phyloP scores from a whole-genome alignment of 2,113 vertebrate genomes.

The Epinephelus moara region DNA sequence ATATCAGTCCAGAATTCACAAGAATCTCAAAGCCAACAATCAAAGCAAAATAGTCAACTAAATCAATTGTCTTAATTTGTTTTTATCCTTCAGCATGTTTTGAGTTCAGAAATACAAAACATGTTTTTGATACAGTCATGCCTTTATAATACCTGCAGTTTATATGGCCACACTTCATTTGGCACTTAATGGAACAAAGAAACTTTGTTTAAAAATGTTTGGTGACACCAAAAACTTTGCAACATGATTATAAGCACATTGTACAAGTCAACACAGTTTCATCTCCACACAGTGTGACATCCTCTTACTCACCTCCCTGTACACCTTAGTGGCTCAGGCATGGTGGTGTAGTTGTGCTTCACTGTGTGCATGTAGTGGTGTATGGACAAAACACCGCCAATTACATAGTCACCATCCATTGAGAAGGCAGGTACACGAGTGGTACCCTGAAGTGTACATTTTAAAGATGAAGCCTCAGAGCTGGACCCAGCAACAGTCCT shows the following conservation, averaged over 20 bases:
- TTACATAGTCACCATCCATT: slow-evolving; percentile 76
- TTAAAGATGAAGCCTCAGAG: slow-evolving; percentile 30
- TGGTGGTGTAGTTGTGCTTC: slow-evolving; percentile 64
- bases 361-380: slow-evolving; percentile 61
- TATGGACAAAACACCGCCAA: slow-evolving; percentile 79
- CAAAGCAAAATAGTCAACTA: too few species aligned
- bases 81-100: too few species aligned
- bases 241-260: not conserved
- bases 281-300: not conserved
- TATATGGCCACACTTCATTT: too few species aligned
- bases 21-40: too few species aligned
- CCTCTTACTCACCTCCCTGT: slow-evolving; percentile 77
- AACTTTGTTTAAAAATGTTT: not conserved
- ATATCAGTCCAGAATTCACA: too few species aligned
- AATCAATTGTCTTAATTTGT: too few species aligned
- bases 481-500: not conserved
- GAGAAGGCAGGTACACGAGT: slow-evolving; percentile 62
- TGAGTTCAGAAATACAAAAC: too few species aligned
- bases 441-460: slow-evolving; percentile 64
- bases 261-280: not conserved
- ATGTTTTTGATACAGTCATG: too few species aligned
- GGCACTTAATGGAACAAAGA: too few species aligned
- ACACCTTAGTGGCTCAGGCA: slow-evolving; percentile 71
- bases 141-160: not conserved
- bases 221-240: not conserved